Conservation (phyloP, 2,113 vertebrate species). For the Prochilodus magdalenae region DNA sequence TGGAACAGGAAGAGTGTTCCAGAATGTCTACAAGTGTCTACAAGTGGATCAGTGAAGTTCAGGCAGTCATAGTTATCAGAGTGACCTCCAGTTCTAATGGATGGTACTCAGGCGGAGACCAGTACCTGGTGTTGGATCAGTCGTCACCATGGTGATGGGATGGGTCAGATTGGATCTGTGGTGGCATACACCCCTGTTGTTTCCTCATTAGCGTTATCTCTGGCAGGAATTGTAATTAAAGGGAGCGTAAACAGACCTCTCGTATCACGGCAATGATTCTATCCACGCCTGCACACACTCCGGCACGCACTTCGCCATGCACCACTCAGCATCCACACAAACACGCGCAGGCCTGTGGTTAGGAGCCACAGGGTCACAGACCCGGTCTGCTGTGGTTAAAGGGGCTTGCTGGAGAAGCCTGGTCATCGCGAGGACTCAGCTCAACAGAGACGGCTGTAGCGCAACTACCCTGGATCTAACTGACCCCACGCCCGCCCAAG, state of each 20-base stretch:
- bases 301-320: background rate
- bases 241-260: background rate
- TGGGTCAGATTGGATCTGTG: too few relatives aligned
- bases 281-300: background rate
- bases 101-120: too few relatives aligned
- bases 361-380: background rate
- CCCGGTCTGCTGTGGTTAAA: background rate
- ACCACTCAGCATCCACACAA: background rate
- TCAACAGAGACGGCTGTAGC: background rate
- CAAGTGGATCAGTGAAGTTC: too few relatives aligned
- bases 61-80: too few relatives aligned
- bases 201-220: background rate
- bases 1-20: too few relatives aligned
- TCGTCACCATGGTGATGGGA: too few relatives aligned
- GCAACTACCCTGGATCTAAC: background rate
- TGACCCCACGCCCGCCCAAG: background rate
- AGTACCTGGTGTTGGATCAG: too few relatives aligned
- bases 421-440: background rate
- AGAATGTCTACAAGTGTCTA: too few relatives aligned
- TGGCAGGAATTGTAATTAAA: background rate
- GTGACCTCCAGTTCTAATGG: too few relatives aligned
- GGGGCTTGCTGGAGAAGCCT: background rate
- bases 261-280: background rate
- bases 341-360: background rate
- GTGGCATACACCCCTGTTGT: background rate